Conservation (phyloP, 2,888 invertebrate genomes). For the Drosophila anceps region DNA sequence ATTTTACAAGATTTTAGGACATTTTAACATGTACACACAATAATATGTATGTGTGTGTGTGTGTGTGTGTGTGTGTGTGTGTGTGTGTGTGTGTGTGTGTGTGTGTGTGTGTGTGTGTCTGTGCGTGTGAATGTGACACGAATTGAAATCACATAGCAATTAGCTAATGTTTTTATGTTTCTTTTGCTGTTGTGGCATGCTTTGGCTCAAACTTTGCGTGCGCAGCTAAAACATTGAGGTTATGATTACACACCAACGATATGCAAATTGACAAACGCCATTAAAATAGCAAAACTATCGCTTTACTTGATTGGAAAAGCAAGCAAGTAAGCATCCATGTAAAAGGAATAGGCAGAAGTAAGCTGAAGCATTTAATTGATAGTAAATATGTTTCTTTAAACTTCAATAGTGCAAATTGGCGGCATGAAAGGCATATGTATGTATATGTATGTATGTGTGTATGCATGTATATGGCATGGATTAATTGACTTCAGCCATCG, state of each 20-base stretch:
- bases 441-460: background rate
- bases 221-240: constrained; percentile 29
- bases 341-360: background rate
- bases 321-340: background rate
- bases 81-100: background rate
- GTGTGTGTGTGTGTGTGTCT: background rate
- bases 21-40: too few species aligned
- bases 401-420: background rate
- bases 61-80: background rate
- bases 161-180: constrained; percentile 52
- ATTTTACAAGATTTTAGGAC: constrained; percentile 14
- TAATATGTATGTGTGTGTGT: background rate
- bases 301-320: constrained; percentile 8
- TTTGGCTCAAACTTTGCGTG: constrained; percentile 31
- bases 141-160: constrained; percentile 37
- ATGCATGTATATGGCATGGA: background rate
- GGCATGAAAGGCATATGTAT: background rate
- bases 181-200: constrained; percentile 24
- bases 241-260: constrained; percentile 11
- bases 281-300: constrained; percentile 8
- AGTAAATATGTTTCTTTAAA: background rate
- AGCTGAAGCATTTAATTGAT: background rate
- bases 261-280: constrained; percentile 23
- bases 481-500: constrained; percentile 37
- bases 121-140: constrained; percentile 11